phyloP scores from a whole-genome alignment of 2,888 invertebrate species.

The Oligia latruncula region DNA sequence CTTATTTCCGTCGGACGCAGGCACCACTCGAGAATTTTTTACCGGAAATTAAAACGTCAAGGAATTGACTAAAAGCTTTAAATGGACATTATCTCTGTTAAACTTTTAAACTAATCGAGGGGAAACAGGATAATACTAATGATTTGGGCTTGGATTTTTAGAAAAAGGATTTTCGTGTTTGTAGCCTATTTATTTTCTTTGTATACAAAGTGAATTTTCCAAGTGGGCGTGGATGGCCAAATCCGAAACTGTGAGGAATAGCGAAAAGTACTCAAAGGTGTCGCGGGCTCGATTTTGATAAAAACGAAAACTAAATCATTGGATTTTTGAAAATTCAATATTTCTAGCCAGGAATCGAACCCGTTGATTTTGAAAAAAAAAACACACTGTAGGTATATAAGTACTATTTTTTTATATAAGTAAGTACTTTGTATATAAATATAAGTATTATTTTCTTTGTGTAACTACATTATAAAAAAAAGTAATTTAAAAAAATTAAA shows the following conservation, averaged over 20 bases:
- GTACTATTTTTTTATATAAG: neutral
- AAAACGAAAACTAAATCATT: too few relatives aligned
- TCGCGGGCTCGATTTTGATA: too few relatives aligned
- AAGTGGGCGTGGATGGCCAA: too few relatives aligned
- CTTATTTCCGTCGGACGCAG: slow-evolving; percentile 66
- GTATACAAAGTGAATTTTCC: too few relatives aligned
- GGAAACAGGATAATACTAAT: slow-evolving; percentile 33
- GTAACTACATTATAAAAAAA: neutral
- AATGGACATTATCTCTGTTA: slow-evolving; percentile 69
- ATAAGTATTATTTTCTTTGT: neutral
- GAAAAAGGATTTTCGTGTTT: neutral
- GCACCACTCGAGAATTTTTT: slow-evolving; percentile 63
- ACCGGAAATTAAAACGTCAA: slow-evolving; percentile 81
- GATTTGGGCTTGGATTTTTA: slow-evolving; percentile 23
- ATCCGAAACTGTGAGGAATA: too few relatives aligned
- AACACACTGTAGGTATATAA: too few relatives aligned
- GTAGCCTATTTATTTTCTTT: too few relatives aligned
- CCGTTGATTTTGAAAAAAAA: too few relatives aligned
- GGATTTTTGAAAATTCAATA: too few relatives aligned
- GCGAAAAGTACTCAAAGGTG: too few relatives aligned
- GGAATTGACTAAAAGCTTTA: slow-evolving; percentile 71
- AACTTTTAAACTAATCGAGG: slow-evolving; percentile 44
- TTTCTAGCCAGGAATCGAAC: too few relatives aligned
- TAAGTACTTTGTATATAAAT: neutral
- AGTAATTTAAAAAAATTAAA: too few relatives aligned